phyloP scores from a whole-genome alignment of 2,113 vertebrate species.

The Coptodon rendalli region DNA sequence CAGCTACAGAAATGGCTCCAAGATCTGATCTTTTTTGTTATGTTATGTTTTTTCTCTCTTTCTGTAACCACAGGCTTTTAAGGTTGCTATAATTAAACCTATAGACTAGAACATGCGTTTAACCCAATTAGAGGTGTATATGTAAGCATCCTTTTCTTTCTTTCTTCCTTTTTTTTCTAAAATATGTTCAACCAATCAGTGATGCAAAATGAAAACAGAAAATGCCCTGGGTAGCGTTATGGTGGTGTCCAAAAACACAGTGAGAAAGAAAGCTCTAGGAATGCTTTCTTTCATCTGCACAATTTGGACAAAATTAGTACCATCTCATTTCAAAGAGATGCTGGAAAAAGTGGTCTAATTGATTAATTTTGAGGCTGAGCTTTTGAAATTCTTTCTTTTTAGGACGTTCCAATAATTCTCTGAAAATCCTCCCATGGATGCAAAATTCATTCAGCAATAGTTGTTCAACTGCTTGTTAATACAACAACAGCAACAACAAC shows the following conservation, averaged over 20 bases:
- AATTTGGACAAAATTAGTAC: not conserved
- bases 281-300: not conserved
- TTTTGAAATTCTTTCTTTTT: not conserved
- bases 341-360: not conserved
- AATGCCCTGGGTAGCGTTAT: not conserved
- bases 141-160: not conserved
- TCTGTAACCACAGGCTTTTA: not conserved
- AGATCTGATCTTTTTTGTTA: not conserved
- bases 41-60: not conserved
- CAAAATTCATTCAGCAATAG: not conserved
- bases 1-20: not conserved
- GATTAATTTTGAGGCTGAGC: not conserved
- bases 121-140: not conserved
- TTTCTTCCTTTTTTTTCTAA: not conserved
- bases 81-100: not conserved
- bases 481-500: not conserved
- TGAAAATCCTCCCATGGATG: not conserved
- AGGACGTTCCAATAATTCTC: not conserved
- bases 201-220: not conserved
- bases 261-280: not conserved
- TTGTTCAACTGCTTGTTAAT: not conserved
- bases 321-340: not conserved
- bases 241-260: not conserved
- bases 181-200: not conserved
- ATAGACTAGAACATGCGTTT: not conserved